phyloP scores from a whole-genome alignment of 2,113 vertebrate genomes.

The Cettia cetti region DNA sequence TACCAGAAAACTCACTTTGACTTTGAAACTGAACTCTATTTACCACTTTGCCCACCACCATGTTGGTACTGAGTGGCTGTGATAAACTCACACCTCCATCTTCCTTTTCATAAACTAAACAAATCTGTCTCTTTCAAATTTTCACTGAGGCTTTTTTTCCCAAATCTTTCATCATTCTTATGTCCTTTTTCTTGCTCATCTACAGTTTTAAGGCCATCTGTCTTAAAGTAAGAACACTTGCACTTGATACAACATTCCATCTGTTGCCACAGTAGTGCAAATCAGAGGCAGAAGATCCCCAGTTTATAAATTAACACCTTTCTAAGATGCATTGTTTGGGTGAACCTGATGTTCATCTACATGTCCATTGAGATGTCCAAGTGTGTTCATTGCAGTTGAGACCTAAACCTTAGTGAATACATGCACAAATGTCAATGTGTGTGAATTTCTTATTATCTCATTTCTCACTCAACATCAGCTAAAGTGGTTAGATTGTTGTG shows the following conservation, averaged over 20 bases:
- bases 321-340: not conserved
- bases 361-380: not conserved
- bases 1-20: not conserved
- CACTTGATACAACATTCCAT: not conserved
- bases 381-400: not conserved
- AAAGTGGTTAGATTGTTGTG: not conserved
- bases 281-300: not conserved
- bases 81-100: not conserved
- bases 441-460: not conserved
- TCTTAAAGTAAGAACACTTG: conserved; percentile 1
- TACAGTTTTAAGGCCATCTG: conserved; percentile 23
- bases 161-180: not conserved
- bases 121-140: not conserved
- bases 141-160: not conserved
- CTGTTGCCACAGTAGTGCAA: not conserved
- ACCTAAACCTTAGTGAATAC: not conserved
- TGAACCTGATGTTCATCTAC: not conserved
- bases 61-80: not conserved
- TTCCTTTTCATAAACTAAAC: not conserved
- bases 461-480: not conserved
- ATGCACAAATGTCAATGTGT: not conserved
- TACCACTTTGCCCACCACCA: not conserved
- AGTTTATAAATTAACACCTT: not conserved
- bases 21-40: not conserved
- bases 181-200: not conserved